A percentile compares a stretch with the other conserved stretches of the same genome.
phyloP scores from a whole-genome alignment of 2,888 invertebrate genomes.

The Kryphioiulus occultus region DNA sequence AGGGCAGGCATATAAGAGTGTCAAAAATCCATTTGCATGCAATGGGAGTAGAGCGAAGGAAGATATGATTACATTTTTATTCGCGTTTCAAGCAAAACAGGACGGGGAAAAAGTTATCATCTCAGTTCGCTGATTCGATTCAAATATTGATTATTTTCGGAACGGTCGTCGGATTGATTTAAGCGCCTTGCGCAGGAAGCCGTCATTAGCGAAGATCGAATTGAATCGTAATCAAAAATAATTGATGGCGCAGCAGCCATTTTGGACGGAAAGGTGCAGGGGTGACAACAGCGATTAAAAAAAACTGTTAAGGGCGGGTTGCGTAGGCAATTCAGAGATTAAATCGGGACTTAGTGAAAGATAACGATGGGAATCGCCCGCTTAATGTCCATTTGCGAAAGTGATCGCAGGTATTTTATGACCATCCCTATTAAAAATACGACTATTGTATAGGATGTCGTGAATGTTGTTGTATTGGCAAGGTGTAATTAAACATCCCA shows the following conservation, averaged over 20 bases:
- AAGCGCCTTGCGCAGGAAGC: neutral
- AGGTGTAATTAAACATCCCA: too few species aligned
- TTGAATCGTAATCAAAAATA: neutral
- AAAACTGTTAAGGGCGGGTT: too few species aligned
- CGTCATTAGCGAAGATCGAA: slow-evolving; percentile 14
- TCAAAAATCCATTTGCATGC: slow-evolving; percentile 41
- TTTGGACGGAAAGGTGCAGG: neutral
- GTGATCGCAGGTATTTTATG: too few species aligned
- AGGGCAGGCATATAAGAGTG: slow-evolving; percentile 35
- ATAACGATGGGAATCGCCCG: too few species aligned
- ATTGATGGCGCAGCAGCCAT: neutral
- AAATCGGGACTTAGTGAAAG: too few species aligned
- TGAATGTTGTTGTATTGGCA: too few species aligned
- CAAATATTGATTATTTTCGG: slow-evolving; percentile 15
- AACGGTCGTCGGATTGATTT: neutral
- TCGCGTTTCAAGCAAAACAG: slow-evolving; percentile 28
- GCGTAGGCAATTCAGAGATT: too few species aligned
- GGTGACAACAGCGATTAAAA: too few species aligned
- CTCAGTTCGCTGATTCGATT: slow-evolving; percentile 31
- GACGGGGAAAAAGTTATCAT: neutral
- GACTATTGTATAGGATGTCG: too few species aligned
- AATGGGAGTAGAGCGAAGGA: slow-evolving; percentile 27
- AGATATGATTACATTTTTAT: slow-evolving; percentile 43
- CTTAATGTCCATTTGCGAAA: too few species aligned
- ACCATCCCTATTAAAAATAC: too few species aligned